Conservation (phyloP, 1,140 invertebrate genomes). For the Sminthurides bifidus region DNA sequence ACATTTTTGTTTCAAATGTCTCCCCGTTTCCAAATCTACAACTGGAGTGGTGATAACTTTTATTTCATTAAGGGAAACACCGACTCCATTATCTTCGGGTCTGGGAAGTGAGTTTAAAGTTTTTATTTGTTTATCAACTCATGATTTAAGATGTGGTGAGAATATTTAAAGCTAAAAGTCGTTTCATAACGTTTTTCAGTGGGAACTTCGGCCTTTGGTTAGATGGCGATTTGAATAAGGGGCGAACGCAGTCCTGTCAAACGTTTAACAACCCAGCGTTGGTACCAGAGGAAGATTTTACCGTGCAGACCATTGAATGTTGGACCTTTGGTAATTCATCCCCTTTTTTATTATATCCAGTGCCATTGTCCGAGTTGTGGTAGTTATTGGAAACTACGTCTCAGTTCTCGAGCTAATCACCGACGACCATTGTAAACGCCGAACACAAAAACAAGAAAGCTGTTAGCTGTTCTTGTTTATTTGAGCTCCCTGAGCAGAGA, state of each 20-base stretch:
- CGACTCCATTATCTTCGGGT: slow-evolving; percentile 88
- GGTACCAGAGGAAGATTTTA: slow-evolving; percentile 85
- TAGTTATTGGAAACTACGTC: too few species aligned
- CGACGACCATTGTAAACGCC: too few species aligned
- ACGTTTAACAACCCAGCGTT: slow-evolving; percentile 92
- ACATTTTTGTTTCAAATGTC: slow-evolving; percentile 71
- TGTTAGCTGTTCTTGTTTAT: too few species aligned
- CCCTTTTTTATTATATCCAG: too few species aligned
- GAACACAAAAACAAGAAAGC: too few species aligned
- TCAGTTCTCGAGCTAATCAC: too few species aligned
- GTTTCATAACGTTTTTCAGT: slow-evolving; percentile 40
- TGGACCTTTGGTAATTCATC: slow-evolving; percentile 68
- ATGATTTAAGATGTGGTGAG: background rate
- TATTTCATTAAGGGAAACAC: slow-evolving; percentile 96
- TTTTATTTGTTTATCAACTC: slow-evolving; percentile 4
- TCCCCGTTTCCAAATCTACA: slow-evolving; percentile 70
- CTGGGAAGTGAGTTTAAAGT: slow-evolving; percentile 71
- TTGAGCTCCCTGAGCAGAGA: too few species aligned
- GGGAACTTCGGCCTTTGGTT: slow-evolving; percentile 95
- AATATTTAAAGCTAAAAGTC: background rate
- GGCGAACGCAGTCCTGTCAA: slow-evolving; percentile 81
- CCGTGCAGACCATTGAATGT: slow-evolving; percentile 87
- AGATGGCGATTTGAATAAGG: slow-evolving; percentile 81
- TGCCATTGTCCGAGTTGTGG: too few species aligned
- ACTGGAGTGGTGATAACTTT: slow-evolving; percentile 97